Evolutionary conservation across 2,113 vertebrate genomes (phyloP), one percentile per base, ranked within the genome.

Genomic region (Ifrita kowaldi): DNA sequence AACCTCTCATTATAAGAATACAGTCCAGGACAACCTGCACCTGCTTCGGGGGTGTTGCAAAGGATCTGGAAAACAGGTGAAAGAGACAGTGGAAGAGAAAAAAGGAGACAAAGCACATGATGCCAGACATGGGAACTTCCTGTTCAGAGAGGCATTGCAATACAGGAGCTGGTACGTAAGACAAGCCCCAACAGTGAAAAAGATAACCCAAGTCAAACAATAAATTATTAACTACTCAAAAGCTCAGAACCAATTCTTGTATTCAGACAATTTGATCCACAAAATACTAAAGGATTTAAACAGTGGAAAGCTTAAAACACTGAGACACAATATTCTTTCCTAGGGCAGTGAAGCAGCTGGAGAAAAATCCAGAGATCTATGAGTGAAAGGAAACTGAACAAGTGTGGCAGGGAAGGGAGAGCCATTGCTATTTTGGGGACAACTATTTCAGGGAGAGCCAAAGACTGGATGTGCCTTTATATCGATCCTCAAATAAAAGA

Each of bases 1-100:
- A 98, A 28, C 99, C 98, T 46, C 99, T 98, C 83, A 99, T 98
- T 71, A 99, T 99, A 53, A 99, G 98, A 92, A 99, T 99, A 79
- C 99, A 99, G 91, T 99, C 99, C 19, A 99, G 99, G 44, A 99
- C 98, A 7, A 96, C 97, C 96, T 99, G 99, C 89, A 99, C 99
- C 96, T 99, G 99, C 94, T 98, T 99, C 2, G 99, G 99, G 16
- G 99, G 99, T 87, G 99, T 99, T 6, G 99, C 98, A 84, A 99
- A 99, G 6, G 99, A 99, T 88, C 99, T 99, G 89, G 16, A 94
- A 80, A 94, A 79, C 7, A 91, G 21, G 67, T 19, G 39, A 41
- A 41, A 53, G 44, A 55, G 37, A 63, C 17, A 80, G 88, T 76
- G 73, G n/a, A 62, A 46, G 22, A 78, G 46, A 62, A 73, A 62